A percentile compares a stretch with the other conserved stretches of the same genome.
Evolutionary conservation across 2,113 vertebrate genomes (phyloP).

Genomic region (Proteles cristata): DNA sequence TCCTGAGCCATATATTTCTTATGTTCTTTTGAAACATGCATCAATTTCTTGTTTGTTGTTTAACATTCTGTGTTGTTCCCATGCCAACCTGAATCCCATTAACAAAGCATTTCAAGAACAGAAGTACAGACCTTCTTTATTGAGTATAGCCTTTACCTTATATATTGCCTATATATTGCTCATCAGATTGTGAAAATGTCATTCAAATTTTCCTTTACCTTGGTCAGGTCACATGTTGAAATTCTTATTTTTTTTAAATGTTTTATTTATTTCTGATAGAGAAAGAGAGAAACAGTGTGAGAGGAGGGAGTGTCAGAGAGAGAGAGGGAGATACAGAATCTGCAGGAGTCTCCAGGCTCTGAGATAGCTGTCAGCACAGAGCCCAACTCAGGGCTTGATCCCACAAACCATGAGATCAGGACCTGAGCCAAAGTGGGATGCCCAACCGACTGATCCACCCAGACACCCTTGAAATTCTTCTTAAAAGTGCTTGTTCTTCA

Average conservation of each 20-base stretch:
- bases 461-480: background rate
- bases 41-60: background rate
- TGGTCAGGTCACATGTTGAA: background rate
- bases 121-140: background rate
- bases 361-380: no score
- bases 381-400: no score
- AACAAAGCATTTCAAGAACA: background rate
- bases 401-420: no score
- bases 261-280: no score
- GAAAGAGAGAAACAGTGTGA: no score
- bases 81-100: slow-evolving; percentile 12
- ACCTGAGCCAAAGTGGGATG: no score
- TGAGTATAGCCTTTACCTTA: background rate
- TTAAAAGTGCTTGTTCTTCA: background rate
- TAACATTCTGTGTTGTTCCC: background rate
- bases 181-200: background rate
- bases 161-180: background rate
- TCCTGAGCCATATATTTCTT: background rate
- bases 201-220: background rate
- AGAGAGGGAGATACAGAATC: no score
- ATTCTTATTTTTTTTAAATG: background rate
- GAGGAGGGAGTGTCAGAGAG: no score
- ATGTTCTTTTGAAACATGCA: background rate
- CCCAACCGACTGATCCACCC: no score
- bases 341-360: no score